Conservation (phyloP, 2,888 invertebrate species). For the Brenthis ino region DNA sequence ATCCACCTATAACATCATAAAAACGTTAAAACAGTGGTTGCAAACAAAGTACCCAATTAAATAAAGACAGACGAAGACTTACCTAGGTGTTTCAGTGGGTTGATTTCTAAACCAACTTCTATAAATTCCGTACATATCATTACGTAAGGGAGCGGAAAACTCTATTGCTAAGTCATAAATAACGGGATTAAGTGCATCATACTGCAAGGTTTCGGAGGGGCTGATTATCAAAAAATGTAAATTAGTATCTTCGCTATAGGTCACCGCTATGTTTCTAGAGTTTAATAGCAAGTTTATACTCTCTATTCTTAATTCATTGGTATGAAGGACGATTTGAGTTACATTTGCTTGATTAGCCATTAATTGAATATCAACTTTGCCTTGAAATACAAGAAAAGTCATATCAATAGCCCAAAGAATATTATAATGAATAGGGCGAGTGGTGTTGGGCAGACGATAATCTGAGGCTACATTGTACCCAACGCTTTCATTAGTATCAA, state of each 20-base stretch:
- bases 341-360: constrained; percentile 55
- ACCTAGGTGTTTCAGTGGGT: constrained; percentile 49
- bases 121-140: constrained; percentile 74
- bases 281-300: constrained; percentile 65
- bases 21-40: background rate
- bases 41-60: background rate
- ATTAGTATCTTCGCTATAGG: constrained; percentile 41
- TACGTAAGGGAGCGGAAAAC: constrained; percentile 57
- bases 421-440: constrained; percentile 78
- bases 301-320: constrained; percentile 53
- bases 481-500: constrained; percentile 22
- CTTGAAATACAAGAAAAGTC: constrained; percentile 52
- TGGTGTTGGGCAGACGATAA: constrained; percentile 74
- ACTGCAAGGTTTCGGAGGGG: constrained; percentile 47
- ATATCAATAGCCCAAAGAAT: constrained; percentile 74
- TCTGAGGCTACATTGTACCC: constrained; percentile 37
- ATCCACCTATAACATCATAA: constrained; percentile 68
- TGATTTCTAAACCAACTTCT: constrained; percentile 66
- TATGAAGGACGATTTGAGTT: constrained; percentile 63
- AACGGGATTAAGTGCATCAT: constrained; percentile 44
- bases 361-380: constrained; percentile 62
- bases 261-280: constrained; percentile 40
- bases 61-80: constrained; percentile 26
- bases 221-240: constrained; percentile 57
- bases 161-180: constrained; percentile 53